phyloP scores from a whole-genome alignment of 2,113 vertebrate species.

The Marmota flaviventris region DNA sequence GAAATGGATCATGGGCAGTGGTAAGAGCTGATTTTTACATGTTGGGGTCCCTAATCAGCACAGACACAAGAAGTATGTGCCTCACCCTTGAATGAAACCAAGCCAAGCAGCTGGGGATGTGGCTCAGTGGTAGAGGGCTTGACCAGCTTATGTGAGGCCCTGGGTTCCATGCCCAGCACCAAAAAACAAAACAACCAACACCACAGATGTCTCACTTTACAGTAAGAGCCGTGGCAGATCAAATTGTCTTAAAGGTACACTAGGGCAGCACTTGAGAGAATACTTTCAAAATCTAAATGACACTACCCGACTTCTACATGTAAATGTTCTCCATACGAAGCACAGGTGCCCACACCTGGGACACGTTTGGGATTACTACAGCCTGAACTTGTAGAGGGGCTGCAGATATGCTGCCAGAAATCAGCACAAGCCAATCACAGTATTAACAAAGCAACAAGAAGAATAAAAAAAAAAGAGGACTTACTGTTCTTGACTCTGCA shows the following conservation, averaged over 20 bases:
- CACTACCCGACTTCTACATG: neutral
- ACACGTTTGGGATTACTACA: too few species aligned
- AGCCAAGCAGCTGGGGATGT: neutral
- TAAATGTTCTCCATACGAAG: neutral
- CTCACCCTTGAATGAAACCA: neutral
- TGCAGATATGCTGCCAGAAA: neutral
- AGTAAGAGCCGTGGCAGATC: neutral
- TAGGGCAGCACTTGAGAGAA: neutral
- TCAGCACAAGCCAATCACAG: neutral
- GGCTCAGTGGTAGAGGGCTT: neutral
- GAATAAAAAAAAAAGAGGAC: slow-evolving; percentile 70
- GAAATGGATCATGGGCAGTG: neutral
- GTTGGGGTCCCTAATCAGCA: neutral
- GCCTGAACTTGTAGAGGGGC: neutral
- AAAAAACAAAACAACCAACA: neutral
- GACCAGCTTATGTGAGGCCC: neutral
- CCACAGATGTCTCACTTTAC: neutral
- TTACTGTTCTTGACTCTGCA: slow-evolving; percentile 88
- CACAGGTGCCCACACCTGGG: rapidly evolving
- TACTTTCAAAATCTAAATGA: neutral
- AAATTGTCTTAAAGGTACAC: neutral
- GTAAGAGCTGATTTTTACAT: neutral
- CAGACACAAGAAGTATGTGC: neutral
- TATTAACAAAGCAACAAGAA: neutral
- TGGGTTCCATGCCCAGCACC: neutral